Base-by-base conservation (phyloP, 2,888 invertebrate species). In the Monopis laevigella region DNA sequence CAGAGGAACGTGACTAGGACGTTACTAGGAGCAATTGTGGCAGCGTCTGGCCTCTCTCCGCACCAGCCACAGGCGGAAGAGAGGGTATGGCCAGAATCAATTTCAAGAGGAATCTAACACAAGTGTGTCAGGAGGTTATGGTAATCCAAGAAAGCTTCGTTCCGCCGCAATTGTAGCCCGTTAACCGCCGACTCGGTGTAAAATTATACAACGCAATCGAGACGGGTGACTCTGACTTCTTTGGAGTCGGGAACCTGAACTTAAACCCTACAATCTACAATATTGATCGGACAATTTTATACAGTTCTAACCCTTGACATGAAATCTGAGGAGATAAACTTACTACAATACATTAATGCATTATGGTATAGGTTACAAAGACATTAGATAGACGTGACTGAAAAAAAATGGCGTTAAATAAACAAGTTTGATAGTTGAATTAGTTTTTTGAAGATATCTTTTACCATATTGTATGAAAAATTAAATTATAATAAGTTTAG, bases 51-150 rank as follows among this genome's bases (percentile, higher is more conserved):
- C 36, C 36, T 19, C 21, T 36, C 36, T 36, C 36, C 19, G 21
- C 36, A 36, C 14, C 19, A 10, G 21, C 16, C 21, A 21, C 19
- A 10, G n/a, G 16, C 17, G 17, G 16, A 17, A 32, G 32, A 32
- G 32, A 32, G 17, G 16, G 17, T 46, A 47, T n/a, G 55, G 58
- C 52, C 55, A 40, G 66, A 72, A 68, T 71, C 69, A 74, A 73
- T 74, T 72, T 70, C 58, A 55, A 54, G 57, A 58, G 62, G 62
- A 59, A 60, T 60, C 56, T 52, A 50, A 56, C 51, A 51, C 49
- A 73, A 70, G 64, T 72, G 59, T 74, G 77, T 66, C 65, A 75
- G 51, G 66, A 64, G 75, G 75, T 73, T 74, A 70, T 60, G 65
- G 67, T 69, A 63, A 69, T 64, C 59, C 60, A 57, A 64, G 63